Percentiles rank a stretch among this genome's conserved stretches.
These are phyloP conservation scores for Drosophila sproati DNA, from an alignment of 1,140 invertebrate genomes.

Conservation along the genomic window DNA sequence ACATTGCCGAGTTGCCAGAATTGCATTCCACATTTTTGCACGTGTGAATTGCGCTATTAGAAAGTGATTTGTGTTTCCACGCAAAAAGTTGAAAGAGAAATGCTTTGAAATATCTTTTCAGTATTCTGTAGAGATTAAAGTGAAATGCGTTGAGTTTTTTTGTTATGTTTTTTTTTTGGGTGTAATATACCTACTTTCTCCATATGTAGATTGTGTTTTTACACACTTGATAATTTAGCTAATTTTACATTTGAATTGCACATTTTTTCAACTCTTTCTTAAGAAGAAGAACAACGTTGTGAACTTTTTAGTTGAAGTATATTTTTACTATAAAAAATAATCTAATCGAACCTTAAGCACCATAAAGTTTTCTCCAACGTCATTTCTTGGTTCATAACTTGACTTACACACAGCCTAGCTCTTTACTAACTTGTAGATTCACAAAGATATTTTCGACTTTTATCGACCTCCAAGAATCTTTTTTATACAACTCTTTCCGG, in stretches of 20 bases:
- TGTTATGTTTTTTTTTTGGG: neutral
- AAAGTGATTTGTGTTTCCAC: conserved; percentile 30
- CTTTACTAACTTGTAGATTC: too few relatives aligned
- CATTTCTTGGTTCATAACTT: too few relatives aligned
- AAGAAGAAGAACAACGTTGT: too few relatives aligned
- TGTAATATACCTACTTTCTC: neutral
- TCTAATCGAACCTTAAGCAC: too few relatives aligned
- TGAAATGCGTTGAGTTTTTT: neutral
- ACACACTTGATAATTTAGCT: too few relatives aligned
- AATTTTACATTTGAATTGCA: too few relatives aligned
- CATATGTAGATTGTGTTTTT: neutral
- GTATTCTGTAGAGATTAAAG: neutral
- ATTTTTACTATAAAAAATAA: too few relatives aligned
- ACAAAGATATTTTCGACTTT: too few relatives aligned
- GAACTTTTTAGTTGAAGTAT: too few relatives aligned
- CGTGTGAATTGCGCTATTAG: conserved; percentile 30
- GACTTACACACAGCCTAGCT: too few relatives aligned
- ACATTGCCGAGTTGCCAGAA: conserved; percentile 6
- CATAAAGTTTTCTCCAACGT: too few relatives aligned
- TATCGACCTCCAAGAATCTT: neutral
- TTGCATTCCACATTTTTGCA: conserved; percentile 16
- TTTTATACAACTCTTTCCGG: neutral
- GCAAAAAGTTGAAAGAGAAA: conserved; percentile 5
- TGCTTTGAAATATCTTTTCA: neutral
- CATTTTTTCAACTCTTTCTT: too few relatives aligned